Evolutionary conservation across 2,888 invertebrate species (phyloP).

Genomic region (Cyclophora albipunctata): DNA sequence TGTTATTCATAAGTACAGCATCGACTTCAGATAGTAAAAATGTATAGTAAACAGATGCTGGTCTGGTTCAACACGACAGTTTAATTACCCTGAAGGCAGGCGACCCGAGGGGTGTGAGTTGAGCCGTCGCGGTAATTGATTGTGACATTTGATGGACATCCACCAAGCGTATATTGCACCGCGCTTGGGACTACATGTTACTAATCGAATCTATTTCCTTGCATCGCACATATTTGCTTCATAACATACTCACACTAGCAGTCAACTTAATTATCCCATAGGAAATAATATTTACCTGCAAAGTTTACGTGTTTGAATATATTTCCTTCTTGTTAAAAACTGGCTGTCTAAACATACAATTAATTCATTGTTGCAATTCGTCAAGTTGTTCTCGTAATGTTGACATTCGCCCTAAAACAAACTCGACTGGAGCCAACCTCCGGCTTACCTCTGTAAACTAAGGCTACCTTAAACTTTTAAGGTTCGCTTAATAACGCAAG

Average conservation of each 20-base stretch:
- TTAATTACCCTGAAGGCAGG: slow-evolving; percentile 43
- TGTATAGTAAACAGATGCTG: slow-evolving; percentile 13
- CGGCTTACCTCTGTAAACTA: slow-evolving; percentile 67
- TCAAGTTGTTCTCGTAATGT: slow-evolving; percentile 43
- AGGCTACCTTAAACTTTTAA: slow-evolving; percentile 70
- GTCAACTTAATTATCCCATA: slow-evolving; percentile 4
- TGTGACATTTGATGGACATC: slow-evolving; percentile 68
- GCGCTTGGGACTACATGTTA: slow-evolving; percentile 41
- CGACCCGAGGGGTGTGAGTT: slow-evolving; percentile 27
- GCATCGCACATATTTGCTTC: slow-evolving; percentile 11
- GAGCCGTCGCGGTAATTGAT: slow-evolving; percentile 59
- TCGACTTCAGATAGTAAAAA: slow-evolving; percentile 4
- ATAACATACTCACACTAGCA: background rate
- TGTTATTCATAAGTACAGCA: slow-evolving; percentile 6
- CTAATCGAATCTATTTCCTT: slow-evolving; percentile 19
- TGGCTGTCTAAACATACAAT: slow-evolving; percentile 16
- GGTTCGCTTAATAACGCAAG: slow-evolving; percentile 70
- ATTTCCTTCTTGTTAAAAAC: background rate
- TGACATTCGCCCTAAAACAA: slow-evolving; percentile 62
- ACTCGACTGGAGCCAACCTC: slow-evolving; percentile 54
- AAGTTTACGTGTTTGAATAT: background rate
- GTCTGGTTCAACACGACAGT: slow-evolving; percentile 34
- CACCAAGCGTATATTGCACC: slow-evolving; percentile 49
- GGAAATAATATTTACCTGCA: background rate
- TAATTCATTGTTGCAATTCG: slow-evolving; percentile 30